Percentiles rank a stretch among this genome's conserved stretches.
Evolutionary conservation across 1,140 invertebrate species (phyloP).

Genomic region (Trichonephila clavata): DNA sequence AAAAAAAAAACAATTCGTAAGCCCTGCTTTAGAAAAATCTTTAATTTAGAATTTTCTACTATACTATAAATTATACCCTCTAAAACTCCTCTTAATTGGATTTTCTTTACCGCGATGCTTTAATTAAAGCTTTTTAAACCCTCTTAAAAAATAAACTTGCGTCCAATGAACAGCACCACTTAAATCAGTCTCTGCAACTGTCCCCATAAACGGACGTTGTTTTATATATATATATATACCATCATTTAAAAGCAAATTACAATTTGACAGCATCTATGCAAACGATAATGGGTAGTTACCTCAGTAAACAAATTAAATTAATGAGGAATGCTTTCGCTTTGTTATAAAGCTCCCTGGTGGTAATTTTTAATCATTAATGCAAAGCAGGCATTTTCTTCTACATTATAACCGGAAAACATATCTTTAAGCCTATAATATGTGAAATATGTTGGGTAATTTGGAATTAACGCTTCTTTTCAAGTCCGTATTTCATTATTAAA

Average conservation of each 20-base stretch:
- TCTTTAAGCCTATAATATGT: constrained; percentile 33
- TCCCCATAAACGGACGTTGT: background rate
- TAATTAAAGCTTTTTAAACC: constrained; percentile 14
- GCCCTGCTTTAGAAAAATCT: background rate
- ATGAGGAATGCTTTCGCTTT: constrained; percentile 41
- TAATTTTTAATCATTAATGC: constrained; percentile 63
- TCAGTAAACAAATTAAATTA: constrained; percentile 68
- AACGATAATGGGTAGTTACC: constrained; percentile 41
- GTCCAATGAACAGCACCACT: background rate
- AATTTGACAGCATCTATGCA: constrained; percentile 31
- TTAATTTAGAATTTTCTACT: background rate
- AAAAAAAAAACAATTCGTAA: too few relatives aligned
- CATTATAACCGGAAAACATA: background rate
- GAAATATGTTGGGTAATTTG: constrained; percentile 57
- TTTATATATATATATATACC: background rate
- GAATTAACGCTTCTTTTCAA: constrained; percentile 19
- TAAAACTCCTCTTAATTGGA: background rate
- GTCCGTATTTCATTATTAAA: constrained; percentile 28
- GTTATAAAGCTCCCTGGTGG: constrained; percentile 40
- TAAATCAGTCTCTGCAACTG: background rate
- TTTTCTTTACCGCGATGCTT: background rate
- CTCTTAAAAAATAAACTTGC: background rate
- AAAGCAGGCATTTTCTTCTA: background rate
- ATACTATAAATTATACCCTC: background rate
- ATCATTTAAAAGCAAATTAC: constrained; percentile 59